These are phyloP conservation scores for Cygnus atratus DNA, from an alignment of 2,113 vertebrate genomes.

Conservation along the genomic window DNA sequence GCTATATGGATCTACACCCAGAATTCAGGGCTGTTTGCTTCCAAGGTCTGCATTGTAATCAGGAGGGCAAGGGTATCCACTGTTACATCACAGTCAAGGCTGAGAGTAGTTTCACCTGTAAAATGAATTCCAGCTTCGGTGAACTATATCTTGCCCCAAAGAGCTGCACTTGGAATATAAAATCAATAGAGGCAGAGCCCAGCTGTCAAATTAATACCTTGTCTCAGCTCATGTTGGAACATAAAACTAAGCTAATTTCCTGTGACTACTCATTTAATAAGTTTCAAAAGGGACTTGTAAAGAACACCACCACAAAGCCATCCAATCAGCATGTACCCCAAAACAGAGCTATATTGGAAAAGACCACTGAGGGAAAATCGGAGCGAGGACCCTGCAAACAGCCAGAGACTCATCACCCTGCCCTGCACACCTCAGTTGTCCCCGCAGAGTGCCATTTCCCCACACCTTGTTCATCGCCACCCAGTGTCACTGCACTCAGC, in stretches of 20 bases:
- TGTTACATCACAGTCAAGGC: background rate
- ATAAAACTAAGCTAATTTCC: background rate
- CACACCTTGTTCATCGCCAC: background rate
- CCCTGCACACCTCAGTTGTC: fast-evolving
- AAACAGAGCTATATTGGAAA: background rate
- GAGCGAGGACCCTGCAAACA: background rate
- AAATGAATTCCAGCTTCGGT: background rate
- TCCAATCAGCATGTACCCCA: fast-evolving
- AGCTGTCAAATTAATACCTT: slow-evolving; percentile 17
- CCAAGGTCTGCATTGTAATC: background rate
- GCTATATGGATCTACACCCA: background rate
- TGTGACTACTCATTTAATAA: background rate
- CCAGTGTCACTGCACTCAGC: background rate
- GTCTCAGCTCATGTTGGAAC: background rate
- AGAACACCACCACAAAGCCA: background rate
- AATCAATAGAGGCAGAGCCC: background rate
- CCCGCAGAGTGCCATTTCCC: background rate
- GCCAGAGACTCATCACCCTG: background rate
- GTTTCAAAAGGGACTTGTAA: background rate
- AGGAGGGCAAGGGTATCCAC: background rate
- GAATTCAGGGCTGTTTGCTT: background rate
- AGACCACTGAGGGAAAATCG: background rate
- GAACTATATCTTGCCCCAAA: background rate
- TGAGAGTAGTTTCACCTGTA: background rate
- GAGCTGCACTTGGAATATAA: background rate